Base-by-base conservation (phyloP, 1,140 invertebrate species). In the Drosophila repletoides region DNA sequence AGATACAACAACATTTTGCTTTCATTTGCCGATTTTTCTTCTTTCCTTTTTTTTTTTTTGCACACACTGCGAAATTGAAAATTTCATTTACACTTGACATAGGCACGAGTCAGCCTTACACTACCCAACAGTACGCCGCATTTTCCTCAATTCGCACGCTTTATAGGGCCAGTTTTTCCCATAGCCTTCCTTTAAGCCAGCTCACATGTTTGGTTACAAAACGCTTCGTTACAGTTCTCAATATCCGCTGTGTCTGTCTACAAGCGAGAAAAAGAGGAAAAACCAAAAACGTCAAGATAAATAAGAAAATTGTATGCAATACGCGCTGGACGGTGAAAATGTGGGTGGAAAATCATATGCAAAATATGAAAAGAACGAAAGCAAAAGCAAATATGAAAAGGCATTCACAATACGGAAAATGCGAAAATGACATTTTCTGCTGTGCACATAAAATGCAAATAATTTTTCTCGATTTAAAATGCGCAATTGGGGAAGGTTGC, bases 41-140 rank as follows among this genome's bases (percentile, higher is more conserved):
- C 73, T 69, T 77, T 77, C 56, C 55, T 75, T 75, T 24, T 49
- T 71, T 55, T 52, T 59, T 83, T 76, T 70, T 58, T 55, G 77
- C 77, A 56, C 73, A 81, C 67, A 46, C 49, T 26, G 73, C 79
- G 61, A 66, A 84, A 75, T 74, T 84, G 74, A 46, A 83, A 83
- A 68, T 74, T 83, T 66, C 74, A 79, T 83, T 84, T 83, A 74
- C 79, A 83, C 79, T 83, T 86, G 79, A 79, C 79, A 79, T 38
- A 58, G 65, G 33, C 59, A 55, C 48, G 40, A 46, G 19, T 9
- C 21, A 10, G 33, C 33, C 56, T 34, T 15, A 33, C 53, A 2
- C 15, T 1, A 19, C 7, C 34, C 38, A 21, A 9, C 12, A 14
- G 19, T 7, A 7, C 22, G 9, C 28, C 19, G 21, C 33, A n/a